A percentile compares a stretch with the other conserved stretches of the same genome.
Evolutionary conservation across 2,888 invertebrate species (phyloP).

Genomic region (Papilio elwesi): DNA sequence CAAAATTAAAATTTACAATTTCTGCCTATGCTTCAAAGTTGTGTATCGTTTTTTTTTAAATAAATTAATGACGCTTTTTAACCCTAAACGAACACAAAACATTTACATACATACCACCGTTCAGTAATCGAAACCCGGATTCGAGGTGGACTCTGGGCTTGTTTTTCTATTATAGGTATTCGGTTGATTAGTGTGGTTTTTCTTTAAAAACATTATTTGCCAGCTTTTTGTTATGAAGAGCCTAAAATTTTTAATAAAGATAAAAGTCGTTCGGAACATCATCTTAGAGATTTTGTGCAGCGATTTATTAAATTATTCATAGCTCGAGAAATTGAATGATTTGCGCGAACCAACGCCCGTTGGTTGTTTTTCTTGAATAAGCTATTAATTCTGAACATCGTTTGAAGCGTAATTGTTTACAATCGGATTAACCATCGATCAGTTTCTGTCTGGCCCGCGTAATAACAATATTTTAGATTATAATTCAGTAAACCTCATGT

Average conservation of each 20-base stretch:
- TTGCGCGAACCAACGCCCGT: constrained; percentile 3
- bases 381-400: constrained; percentile 25
- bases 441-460: constrained; percentile 18
- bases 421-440: constrained; percentile 26
- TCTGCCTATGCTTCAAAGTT: too few relatives aligned
- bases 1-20: too few relatives aligned
- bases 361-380: background rate
- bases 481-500: background rate
- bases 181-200: background rate
- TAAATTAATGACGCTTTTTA: too few relatives aligned
- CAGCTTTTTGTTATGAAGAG: background rate
- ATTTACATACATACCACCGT: background rate
- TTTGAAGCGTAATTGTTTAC: constrained; percentile 23
- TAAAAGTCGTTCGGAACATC: constrained; percentile 19
- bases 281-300: constrained; percentile 11
- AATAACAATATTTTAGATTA: constrained; percentile 9
- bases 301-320: constrained; percentile 26
- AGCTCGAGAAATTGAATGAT: constrained; percentile 15
- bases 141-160: background rate
- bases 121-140: too few relatives aligned
- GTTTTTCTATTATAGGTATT: background rate
- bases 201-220: background rate
- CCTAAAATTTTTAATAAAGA: constrained; percentile 9
- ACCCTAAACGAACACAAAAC: too few relatives aligned
- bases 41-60: too few relatives aligned